Evolutionary conservation across 2,113 vertebrate species (phyloP).

Genomic region (Megaleporinus macrocephalus): DNA sequence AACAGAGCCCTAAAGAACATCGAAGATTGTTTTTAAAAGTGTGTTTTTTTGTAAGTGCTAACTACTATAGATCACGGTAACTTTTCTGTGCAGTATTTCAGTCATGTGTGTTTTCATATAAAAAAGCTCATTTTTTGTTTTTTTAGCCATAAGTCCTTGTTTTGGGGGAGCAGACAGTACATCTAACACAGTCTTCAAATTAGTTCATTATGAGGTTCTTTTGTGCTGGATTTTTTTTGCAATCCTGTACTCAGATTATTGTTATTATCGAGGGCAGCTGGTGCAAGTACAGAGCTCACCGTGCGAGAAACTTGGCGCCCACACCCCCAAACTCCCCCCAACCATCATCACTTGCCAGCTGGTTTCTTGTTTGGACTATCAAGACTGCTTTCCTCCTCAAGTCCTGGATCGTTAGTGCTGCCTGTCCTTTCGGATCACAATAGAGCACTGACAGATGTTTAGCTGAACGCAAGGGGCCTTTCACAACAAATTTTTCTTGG

Average conservation of each 20-base stretch:
- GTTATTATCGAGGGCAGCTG: constrained; percentile 27
- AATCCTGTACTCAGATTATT: constrained; percentile 2
- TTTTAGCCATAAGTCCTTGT: too few relatives aligned
- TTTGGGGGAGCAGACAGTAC: too few relatives aligned
- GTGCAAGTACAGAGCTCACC: constrained; percentile 3
- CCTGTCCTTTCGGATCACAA: constrained; percentile 23
- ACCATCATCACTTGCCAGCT: constrained; percentile 46
- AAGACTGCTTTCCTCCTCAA: constrained; percentile 21
- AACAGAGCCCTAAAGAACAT: too few relatives aligned
- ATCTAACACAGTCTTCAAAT: not conserved
- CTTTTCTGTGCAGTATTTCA: too few relatives aligned
- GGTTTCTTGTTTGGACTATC: constrained; percentile 31
- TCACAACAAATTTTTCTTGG: constrained; percentile 14
- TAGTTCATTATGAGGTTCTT: not conserved
- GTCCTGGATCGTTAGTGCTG: constrained; percentile 2
- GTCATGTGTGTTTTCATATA: too few relatives aligned
- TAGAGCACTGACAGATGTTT: constrained; percentile 28
- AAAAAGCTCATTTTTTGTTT: too few relatives aligned
- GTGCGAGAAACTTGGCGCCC: constrained; percentile 21
- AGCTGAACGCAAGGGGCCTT: constrained; percentile 4
- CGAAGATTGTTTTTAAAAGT: too few relatives aligned
- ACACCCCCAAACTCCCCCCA: not conserved
- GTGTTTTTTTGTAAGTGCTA: too few relatives aligned
- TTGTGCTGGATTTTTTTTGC: not conserved
- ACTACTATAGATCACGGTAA: too few relatives aligned